Base-by-base conservation (phyloP, 2,888 invertebrate species). In the Synanthedon andrenaeformis region DNA sequence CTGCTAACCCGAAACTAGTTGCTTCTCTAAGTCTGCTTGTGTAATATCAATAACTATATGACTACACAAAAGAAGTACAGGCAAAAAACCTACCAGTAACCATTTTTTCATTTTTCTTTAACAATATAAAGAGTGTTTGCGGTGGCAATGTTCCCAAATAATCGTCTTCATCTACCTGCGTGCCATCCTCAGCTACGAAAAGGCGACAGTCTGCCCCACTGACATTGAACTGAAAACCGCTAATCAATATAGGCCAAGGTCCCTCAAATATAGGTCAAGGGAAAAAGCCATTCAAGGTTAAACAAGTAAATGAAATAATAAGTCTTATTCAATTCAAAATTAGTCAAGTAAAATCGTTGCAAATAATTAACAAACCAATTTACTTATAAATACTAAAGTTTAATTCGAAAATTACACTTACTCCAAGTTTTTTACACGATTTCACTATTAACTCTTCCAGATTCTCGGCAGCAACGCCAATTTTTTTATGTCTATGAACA, bases 71-170 rank as follows among this genome's bases (percentile, higher is more conserved):
- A 35, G 8, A 35, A 35, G 10, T 35, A 35, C 10, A 35, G 3
- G 35, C 10, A 8, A 35, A 10, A 35, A 13, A 72, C 82, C 68
- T 79, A 90, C 91, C 91, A 74, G 89, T 90, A 73, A 90, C 87
- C 78, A 90, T 89, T 66, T 84, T 79, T 62, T 89, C 89, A 59
- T 86, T 79, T 54, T 81, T 69, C 58, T 79, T 79, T 53, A 88
- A 80, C 50, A 90, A 74, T 56, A 95, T 91, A 55, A 96, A 89
- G 13, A 94, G 84, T 0, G 93, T 94, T 74, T 96, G 95, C 0
- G 93, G 80, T 52, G 93, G 91, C 53, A 96, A 69, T 0, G 93
- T 93, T 58, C 86, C 79, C 64, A 95, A 91, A 72, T 95, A 96
- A 41, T 93, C 93, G 62, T 95, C 93, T 63, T 92, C 93, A 50